Evolutionary conservation across 2,888 invertebrate species (phyloP).

Genomic region (Chouioia cunea): DNA sequence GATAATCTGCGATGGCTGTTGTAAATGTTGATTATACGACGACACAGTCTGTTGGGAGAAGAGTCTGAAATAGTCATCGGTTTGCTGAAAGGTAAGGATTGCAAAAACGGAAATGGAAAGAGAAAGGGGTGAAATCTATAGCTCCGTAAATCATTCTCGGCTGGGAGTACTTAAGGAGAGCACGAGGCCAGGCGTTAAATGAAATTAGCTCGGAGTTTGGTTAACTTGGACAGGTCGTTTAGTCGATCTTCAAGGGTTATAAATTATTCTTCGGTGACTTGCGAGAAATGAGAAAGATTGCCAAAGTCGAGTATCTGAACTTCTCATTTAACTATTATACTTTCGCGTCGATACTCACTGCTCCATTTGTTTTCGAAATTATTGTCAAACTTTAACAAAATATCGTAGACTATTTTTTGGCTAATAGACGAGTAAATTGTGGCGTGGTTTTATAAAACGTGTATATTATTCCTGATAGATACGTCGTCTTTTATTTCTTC

Average conservation of each 20-base stretch:
- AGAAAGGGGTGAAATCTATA: slow-evolving; percentile 39
- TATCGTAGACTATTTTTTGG: no score
- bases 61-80: not conserved
- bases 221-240: slow-evolving; percentile 62
- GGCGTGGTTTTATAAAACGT: no score
- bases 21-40: not conserved
- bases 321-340: no score
- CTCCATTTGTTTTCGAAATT: slow-evolving; percentile 29
- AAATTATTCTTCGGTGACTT: slow-evolving; percentile 66
- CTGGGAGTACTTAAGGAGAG: slow-evolving; percentile 47
- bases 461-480: no score
- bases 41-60: not conserved
- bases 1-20: slow-evolving; percentile 20
- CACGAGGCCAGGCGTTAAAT: slow-evolving; percentile 61
- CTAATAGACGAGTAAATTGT: no score
- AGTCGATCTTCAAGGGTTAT: slow-evolving; percentile 62
- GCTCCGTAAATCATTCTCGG: slow-evolving; percentile 61
- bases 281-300: slow-evolving; percentile 51
- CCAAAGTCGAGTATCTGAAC: slow-evolving; percentile 31
- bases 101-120: slow-evolving; percentile 27
- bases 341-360: slow-evolving; percentile 14
- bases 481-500: no score
- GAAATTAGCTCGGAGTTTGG: slow-evolving; percentile 67
- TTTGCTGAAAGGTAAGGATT: slow-evolving; percentile 29
- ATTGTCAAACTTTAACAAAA: not conserved